Base-by-base conservation (phyloP, 2,888 invertebrate species). In the Quadroppia sp. region DNA sequence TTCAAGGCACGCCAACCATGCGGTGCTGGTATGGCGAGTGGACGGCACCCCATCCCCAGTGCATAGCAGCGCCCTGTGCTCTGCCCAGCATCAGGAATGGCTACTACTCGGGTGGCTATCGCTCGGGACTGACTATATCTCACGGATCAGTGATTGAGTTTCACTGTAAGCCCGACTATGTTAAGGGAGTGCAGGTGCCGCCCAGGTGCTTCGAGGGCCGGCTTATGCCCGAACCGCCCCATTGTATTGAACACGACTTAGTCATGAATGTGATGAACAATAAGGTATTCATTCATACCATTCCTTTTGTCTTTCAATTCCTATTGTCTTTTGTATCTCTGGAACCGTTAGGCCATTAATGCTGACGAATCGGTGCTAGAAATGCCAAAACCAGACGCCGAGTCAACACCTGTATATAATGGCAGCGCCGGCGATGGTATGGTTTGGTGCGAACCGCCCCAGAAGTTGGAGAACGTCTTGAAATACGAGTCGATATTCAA, bases 21-120 rank as follows among this genome's bases (percentile, higher is more conserved):
- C 86, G 88, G 40, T 92, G 92, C 80, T 89, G 89, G 86, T 88
- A 89, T 77, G 92, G 92, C 2, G 89, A 90, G 79, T 92, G 91
- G 91, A 89, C 90, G 0, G 89, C 88, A 0, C 87, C 88, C 13
- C 86, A 89, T 82, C 91, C 91, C 0, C 89, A 90, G 80, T 92
- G 92, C 81, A 87, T 88, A 7, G 88, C 91, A 80, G 89, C 88
- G 0, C 89, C 89, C 0, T 90, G 90, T 78, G 87, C 87, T 78
- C 83, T 90, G 3, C 89, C 89, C 0, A 83, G 85, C 4, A 87
- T 90, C 20, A 83, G 85, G 69, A 86, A 89, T 71, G 89, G 89
- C 0, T 86, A 87, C n/a, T 90, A 90, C 81, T 86, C 89, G 80
- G 88, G 86, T 0, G 91, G 91, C 0, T 92, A 91, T 82, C 84